Evolutionary conservation across 1,140 invertebrate genomes (phyloP).

Genomic region (Fopius arisanus): DNA sequence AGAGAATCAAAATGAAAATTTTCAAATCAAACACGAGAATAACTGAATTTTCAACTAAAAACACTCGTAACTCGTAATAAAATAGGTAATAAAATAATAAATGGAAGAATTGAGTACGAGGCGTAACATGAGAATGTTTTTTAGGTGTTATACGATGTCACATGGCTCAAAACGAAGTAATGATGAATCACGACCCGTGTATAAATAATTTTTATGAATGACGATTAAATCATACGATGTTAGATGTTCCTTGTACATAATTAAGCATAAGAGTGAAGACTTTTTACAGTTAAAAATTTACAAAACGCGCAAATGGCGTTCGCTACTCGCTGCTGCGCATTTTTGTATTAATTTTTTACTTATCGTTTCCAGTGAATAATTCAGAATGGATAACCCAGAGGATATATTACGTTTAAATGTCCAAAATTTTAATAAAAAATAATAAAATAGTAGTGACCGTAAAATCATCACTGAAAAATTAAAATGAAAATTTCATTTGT

Average conservation of each 20-base stretch:
- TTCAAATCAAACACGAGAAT: background rate
- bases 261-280: slow-evolving; percentile 40
- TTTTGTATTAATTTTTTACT: too few relatives aligned
- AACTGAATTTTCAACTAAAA: background rate
- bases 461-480: background rate
- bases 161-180: slow-evolving; percentile 46
- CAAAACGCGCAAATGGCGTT: slow-evolving; percentile 31
- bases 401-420: too few relatives aligned
- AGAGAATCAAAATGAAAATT: background rate
- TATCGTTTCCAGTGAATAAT: too few relatives aligned
- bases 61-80: background rate
- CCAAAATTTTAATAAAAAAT: too few relatives aligned
- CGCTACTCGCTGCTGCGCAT: slow-evolving; percentile 41
- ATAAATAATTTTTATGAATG: slow-evolving; percentile 42
- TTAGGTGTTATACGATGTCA: slow-evolving; percentile 34
- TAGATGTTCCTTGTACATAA: slow-evolving; percentile 63
- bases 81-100: background rate
- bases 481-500: background rate
- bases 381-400: too few relatives aligned
- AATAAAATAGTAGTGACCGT: background rate
- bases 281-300: slow-evolving; percentile 39
- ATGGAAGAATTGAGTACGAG: slow-evolving; percentile 21
- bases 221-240: slow-evolving; percentile 52
- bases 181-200: slow-evolving; percentile 45
- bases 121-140: slow-evolving; percentile 25